Base-by-base conservation (phyloP, 2,797 vertebrate genomes). In the Poecilia velifera region DNA sequence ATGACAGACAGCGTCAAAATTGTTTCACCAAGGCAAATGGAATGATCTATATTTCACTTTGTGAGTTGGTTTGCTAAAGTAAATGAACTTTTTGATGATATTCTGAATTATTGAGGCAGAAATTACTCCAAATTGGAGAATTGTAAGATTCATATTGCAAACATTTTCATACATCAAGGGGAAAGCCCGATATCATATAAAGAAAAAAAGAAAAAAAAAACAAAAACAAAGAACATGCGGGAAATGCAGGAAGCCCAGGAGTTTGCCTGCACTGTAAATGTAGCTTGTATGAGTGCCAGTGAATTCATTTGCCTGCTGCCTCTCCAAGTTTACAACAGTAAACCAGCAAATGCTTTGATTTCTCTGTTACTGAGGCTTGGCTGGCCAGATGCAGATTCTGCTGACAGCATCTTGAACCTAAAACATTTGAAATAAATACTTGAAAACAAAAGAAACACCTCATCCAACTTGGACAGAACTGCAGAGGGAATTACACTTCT, bases 301-400 rank as follows among this genome's bases (percentile, higher is more conserved):
- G 72, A 64, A 41, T 81, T n/a, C 39, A 55, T 55, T 72, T 81
- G 66, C 9, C 71, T 71, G 36, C 51, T 36, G 55, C 78, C 59
- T 55, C 13, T 78, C 66, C 62, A 72, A 76, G 4, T 80, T 79
- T 73, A 68, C 25, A n/a, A 36, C 46, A 81, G 76, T 78, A 76
- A 72, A 46, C 72, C 55, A 68, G 90, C 86, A 83, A 78, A 75
- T 73, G 70, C 22, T 76, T 64, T 82, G 80, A 90, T 87, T 76
- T 72, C 73, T 51, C 43, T 25, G 72, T 82, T 86, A 34, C 39
- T 59, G 2, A 2, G 25, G 31, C 43, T 36, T 47, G 73, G 74
- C 76, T 82, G 39, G 7, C 55, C 45, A 75, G 28, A 45, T 45
- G 53, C 41, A 25, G 64, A 36, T 55, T 87, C 76, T 78, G 76